Conservation (phyloP, 2,113 vertebrate genomes). For the Ia io region DNA sequence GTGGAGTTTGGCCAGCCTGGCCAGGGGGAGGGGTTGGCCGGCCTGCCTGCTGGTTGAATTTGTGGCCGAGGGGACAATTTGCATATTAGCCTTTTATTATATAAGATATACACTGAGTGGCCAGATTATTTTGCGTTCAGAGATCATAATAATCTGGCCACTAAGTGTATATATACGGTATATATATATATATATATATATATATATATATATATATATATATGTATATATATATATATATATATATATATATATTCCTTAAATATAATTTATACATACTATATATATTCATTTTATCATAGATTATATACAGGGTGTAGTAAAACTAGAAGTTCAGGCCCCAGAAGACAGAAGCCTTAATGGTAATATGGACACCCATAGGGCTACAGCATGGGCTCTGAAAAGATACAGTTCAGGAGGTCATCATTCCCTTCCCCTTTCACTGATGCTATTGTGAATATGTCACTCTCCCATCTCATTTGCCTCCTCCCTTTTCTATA, state of each 20-base stretch:
- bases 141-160: no score
- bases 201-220: background rate
- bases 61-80: no score
- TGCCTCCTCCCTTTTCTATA: background rate
- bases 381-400: fast-evolving
- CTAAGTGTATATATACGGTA: no score
- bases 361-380: background rate
- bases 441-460: background rate
- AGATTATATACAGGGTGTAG: background rate
- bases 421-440: background rate
- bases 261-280: background rate
- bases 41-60: no score
- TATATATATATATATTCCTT: background rate
- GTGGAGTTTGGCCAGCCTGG: no score
- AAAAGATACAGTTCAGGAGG: background rate
- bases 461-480: background rate
- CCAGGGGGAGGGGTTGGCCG: no score
- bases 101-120: no score
- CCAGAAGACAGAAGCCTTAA: background rate
- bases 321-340: background rate
- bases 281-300: background rate
- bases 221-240: no score
- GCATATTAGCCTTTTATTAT: no score
- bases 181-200: no score
- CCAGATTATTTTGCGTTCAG: no score